Base-by-base conservation (phyloP, 2,888 invertebrate species). In the Norana najaformis region DNA sequence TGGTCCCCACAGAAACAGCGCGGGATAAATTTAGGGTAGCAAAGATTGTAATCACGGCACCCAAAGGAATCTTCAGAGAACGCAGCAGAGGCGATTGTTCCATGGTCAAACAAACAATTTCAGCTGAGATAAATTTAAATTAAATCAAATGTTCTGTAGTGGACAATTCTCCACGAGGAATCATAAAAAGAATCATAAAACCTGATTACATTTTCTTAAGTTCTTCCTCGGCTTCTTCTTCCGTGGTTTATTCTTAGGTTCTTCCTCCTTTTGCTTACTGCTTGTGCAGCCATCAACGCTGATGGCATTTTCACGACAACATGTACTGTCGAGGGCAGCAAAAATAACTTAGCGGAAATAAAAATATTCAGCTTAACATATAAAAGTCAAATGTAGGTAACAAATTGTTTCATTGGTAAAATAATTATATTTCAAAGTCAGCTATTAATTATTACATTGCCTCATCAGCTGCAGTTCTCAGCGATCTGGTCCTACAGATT, bases 51-150 rank as follows among this genome's bases (percentile, higher is more conserved):
- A 69, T 69, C 69, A 69, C n/a, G 69, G n/a, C 30, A 69, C 30
- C 30, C 1, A 69, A n/a, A 69, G 69, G n/a, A 69, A n/a, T 3
- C 69, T 11, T n/a, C 69, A 69, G 69, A n/a, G 69, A 69, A 1
- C n/a, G 30, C n/a, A 69, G n/a, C 30, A 0, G 4, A n/a, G 69
- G 69, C 69, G 11, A 69, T n/a, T 0, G 8, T 16, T 69, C 30
- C 3, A n/a, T n/a, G 30, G 69, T n/a, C 69, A 5, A 8, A n/a
- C 69, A 69, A 69, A 69, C 69, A n/a, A 69, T 69, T n/a, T n/a
- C n/a, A n/a, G 30, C 69, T 69, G 69, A n/a, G n/a, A 69, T 47
- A 69, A 69, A 69, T 69, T 69, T 69, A 69, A 69, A 69, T 69
- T 11, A 69, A 69, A 69, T 13, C 8, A 53, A 69, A n/a, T 8